phyloP scores from a whole-genome alignment of 2,113 vertebrate species.

The Salvelinus fontinalis region DNA sequence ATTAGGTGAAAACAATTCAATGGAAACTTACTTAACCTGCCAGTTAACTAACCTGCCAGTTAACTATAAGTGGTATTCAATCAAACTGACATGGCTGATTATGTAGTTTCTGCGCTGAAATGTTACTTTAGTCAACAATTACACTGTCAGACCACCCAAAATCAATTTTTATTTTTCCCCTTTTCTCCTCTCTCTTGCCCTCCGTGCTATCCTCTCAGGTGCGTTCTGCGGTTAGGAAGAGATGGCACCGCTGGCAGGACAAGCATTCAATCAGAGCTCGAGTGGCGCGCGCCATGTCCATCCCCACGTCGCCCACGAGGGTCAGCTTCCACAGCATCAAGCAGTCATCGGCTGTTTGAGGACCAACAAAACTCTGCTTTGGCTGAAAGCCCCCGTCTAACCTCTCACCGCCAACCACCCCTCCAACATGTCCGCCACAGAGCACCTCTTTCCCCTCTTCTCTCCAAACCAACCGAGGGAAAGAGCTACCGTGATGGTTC shows the following conservation, averaged over 20 bases:
- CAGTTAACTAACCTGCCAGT: too few relatives aligned
- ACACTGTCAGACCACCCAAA: too few relatives aligned
- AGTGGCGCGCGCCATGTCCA: slow-evolving; percentile 93
- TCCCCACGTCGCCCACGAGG: slow-evolving; percentile 92
- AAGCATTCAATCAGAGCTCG: slow-evolving; percentile 88
- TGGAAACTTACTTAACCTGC: too few relatives aligned
- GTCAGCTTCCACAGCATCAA: slow-evolving; percentile 99
- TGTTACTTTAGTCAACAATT: too few relatives aligned
- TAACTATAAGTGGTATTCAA: too few relatives aligned
- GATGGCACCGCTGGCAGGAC: slow-evolving; percentile 95
- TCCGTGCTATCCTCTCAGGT: slow-evolving; percentile 70
- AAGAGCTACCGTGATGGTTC: too few relatives aligned
- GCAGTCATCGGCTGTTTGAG: slow-evolving; percentile 59
- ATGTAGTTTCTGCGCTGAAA: too few relatives aligned
- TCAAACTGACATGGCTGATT: too few relatives aligned
- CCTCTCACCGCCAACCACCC: not conserved
- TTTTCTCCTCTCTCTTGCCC: not conserved
- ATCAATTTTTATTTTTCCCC: not conserved
- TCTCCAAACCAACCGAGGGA: too few relatives aligned
- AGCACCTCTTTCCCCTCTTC: too few relatives aligned
- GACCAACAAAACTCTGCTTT: not conserved
- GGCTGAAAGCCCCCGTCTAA: not conserved
- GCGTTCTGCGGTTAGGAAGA: slow-evolving; percentile 86
- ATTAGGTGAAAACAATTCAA: not conserved
- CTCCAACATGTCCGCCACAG: not conserved